A percentile compares a stretch with the other conserved stretches of the same genome.
Conservation (phyloP, 2,113 vertebrate genomes). For the Hemibagrus wyckioides region DNA sequence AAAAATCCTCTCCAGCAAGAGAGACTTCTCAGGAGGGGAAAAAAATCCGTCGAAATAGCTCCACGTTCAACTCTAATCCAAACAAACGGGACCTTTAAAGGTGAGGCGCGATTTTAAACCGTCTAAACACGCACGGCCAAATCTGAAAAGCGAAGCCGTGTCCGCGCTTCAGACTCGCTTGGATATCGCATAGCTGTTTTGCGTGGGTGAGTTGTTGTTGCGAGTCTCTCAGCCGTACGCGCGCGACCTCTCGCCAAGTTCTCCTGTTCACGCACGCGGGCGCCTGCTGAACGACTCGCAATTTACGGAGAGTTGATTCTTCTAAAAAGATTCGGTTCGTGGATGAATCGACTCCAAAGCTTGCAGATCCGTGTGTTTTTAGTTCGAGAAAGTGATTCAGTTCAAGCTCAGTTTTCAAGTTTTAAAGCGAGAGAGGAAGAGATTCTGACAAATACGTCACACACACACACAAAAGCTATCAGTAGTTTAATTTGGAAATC, state of each 20-base stretch:
- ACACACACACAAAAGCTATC: background rate
- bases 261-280: background rate
- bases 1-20: constrained; percentile 17
- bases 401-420: background rate
- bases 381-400: background rate
- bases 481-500: background rate
- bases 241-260: constrained; percentile 24
- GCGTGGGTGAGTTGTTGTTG: background rate
- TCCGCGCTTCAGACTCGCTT: background rate
- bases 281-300: background rate
- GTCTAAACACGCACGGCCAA: background rate
- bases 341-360: background rate
- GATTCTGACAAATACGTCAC: background rate
- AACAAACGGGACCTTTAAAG: constrained; percentile 32
- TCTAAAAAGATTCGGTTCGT: background rate
- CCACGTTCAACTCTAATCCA: constrained; percentile 35
- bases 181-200: background rate
- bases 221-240: background rate
- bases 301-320: background rate
- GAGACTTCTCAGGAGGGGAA: constrained; percentile 20
- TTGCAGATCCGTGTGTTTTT: background rate
- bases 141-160: background rate
- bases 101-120: background rate
- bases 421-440: background rate
- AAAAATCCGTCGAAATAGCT: background rate